Evolutionary conservation across 2,113 vertebrate genomes (phyloP).

Genomic region (Anguilla japonica): DNA sequence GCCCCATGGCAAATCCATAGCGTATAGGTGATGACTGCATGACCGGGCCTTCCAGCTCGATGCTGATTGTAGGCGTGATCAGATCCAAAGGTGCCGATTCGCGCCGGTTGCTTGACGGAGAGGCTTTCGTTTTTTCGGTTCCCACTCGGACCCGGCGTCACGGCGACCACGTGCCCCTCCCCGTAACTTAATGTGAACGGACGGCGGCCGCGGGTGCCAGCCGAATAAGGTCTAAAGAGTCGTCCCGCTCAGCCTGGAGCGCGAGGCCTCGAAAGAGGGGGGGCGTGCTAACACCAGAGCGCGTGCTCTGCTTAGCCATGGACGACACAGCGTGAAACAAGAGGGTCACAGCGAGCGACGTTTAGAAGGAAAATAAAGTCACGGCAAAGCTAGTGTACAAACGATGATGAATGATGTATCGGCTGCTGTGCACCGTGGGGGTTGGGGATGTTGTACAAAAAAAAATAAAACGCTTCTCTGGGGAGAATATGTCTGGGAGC

Average conservation of each 20-base stretch:
- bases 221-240: constrained; percentile 1
- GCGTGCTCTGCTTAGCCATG: background rate
- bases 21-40: background rate
- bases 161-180: background rate
- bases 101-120: background rate
- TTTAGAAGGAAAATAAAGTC: constrained; percentile 1
- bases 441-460: background rate
- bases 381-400: background rate
- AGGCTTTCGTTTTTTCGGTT: background rate
- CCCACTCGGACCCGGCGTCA: background rate
- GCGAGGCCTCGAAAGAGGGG: background rate
- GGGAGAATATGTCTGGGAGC: background rate
- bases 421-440: background rate
- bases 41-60: background rate
- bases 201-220: constrained; percentile 4
- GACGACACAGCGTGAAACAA: background rate
- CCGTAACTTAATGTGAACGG: background rate
- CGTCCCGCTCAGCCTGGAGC: background rate
- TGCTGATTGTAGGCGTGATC: background rate
- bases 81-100: background rate
- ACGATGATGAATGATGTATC: background rate
- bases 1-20: background rate
- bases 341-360: background rate
- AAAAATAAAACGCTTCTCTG: background rate
- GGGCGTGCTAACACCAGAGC: background rate